Percentiles rank a stretch among this genome's conserved stretches.
These are phyloP conservation scores for Pentalonia nigronervosa DNA, from an alignment of 1,140 invertebrate genomes.

Conservation along the genomic window DNA sequence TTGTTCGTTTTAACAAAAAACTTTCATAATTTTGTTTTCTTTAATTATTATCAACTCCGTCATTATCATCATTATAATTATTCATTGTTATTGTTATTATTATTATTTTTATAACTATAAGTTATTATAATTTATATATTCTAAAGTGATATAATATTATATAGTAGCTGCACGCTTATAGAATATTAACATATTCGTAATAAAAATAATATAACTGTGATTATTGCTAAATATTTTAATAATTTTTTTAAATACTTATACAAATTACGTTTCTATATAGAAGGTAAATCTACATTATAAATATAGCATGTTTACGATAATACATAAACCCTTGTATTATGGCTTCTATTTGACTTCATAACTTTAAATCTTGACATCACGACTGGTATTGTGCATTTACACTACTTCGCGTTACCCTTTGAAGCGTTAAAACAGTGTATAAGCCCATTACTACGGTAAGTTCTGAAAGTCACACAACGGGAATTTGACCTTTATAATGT, in stretches of 20 bases:
- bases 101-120: not conserved
- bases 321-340: not conserved
- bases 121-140: not conserved
- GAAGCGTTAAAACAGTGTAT: not conserved
- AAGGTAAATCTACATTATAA: not conserved
- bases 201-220: not conserved
- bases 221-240: too few species aligned
- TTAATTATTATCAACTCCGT: not conserved
- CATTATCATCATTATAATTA: not conserved
- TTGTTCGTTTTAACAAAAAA: conserved; percentile 3
- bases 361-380: not conserved
- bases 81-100: not conserved
- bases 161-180: not conserved
- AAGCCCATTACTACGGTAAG: conserved; percentile 30
- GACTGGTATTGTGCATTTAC: not conserved
- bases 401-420: conserved; percentile 14
- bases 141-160: not conserved
- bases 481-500: conserved; percentile 19
- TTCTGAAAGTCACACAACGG: conserved; percentile 29
- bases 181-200: not conserved
- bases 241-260: too few species aligned
- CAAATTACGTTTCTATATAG: not conserved
- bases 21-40: not conserved
- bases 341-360: not conserved
- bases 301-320: not conserved